Evolutionary conservation across 2,113 vertebrate genomes (phyloP).

Genomic region (Gymnarchus niloticus): DNA sequence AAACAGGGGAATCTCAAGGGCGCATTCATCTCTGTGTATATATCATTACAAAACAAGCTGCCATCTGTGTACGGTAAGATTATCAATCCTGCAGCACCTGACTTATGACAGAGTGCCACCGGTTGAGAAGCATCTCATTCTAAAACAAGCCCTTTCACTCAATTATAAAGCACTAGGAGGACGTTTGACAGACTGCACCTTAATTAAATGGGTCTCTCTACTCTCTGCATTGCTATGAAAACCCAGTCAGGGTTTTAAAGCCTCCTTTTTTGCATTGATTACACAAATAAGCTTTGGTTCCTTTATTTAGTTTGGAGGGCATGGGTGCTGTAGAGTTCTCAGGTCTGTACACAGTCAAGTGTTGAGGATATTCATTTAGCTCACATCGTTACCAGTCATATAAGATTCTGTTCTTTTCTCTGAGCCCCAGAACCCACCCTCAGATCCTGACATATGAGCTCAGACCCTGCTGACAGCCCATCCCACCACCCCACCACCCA

Average conservation of each 20-base stretch:
- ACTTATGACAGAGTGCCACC: not conserved
- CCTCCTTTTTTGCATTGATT: slow-evolving; percentile 34
- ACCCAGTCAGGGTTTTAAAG: slow-evolving; percentile 37
- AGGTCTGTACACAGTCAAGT: slow-evolving; percentile 35
- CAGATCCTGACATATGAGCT: not conserved
- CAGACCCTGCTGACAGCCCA: not conserved
- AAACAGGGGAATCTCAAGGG: not conserved
- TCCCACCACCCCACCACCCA: not conserved
- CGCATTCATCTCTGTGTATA: not conserved
- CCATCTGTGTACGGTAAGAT: not conserved
- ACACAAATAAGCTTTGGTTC: slow-evolving; percentile 42
- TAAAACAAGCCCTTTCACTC: slow-evolving; percentile 23
- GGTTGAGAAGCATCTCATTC: not conserved
- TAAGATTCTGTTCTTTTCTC: not conserved
- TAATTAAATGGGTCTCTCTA: slow-evolving; percentile 47
- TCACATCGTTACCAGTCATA: not conserved
- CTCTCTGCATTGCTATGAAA: slow-evolving; percentile 45
- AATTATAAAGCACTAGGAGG: slow-evolving; percentile 31
- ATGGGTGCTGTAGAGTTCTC: slow-evolving; percentile 34
- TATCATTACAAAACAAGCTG: not conserved
- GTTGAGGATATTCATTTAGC: not conserved
- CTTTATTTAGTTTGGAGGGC: slow-evolving; percentile 7
- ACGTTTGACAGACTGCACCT: slow-evolving; percentile 31
- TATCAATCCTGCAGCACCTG: not conserved
- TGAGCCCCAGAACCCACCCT: not conserved